Conservation (phyloP, 2,113 vertebrate genomes). For the Neolamprologus cancellatus region DNA sequence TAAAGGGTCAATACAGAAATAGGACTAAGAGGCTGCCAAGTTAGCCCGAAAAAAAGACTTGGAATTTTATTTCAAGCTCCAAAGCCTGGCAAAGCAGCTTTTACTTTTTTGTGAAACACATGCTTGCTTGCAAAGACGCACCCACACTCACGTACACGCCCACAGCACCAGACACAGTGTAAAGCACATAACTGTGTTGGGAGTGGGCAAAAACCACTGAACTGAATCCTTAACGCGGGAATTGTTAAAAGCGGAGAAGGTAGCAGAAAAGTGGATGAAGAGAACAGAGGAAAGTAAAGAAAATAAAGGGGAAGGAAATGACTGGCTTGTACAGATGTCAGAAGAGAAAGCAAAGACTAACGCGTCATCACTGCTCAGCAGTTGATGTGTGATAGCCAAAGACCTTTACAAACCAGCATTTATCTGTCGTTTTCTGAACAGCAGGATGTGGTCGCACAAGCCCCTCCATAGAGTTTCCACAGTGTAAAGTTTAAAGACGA, state of each 20-base stretch:
- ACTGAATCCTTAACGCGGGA: neutral
- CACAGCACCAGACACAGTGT: neutral
- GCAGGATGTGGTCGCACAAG: neutral
- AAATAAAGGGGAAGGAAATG: neutral
- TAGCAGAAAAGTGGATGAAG: neutral
- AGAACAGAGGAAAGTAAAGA: neutral
- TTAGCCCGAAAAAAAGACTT: neutral
- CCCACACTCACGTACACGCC: neutral
- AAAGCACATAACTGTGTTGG: neutral
- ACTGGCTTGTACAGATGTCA: neutral
- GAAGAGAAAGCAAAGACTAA: neutral
- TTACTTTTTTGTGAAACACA: neutral
- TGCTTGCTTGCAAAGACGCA: neutral
- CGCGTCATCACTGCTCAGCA: neutral
- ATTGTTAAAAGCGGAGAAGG: neutral
- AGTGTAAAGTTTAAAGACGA: neutral
- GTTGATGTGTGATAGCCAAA: neutral
- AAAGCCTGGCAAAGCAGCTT: neutral
- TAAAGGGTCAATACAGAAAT: constrained; percentile 11
- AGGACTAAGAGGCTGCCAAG: neutral
- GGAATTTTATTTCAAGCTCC: neutral
- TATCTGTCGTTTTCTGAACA: neutral
- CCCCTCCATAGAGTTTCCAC: neutral
- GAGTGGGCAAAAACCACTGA: neutral
- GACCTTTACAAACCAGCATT: neutral